Base-by-base conservation (phyloP, 2,797 vertebrate species). In the Hypotaenidia philippensis region DNA sequence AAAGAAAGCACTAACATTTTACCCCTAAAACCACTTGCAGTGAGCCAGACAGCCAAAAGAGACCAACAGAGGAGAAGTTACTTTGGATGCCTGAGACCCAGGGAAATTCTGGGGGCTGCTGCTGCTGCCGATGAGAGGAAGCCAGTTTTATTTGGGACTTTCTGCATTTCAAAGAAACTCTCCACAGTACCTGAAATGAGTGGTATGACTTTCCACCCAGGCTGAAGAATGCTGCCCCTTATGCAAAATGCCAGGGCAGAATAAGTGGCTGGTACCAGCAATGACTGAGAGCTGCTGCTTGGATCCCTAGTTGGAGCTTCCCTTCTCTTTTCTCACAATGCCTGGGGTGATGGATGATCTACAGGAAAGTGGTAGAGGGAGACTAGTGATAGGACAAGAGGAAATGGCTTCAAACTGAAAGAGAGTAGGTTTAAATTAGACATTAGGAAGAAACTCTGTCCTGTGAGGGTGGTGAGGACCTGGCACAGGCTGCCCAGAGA, bases 21-120 rank as follows among this genome's bases (percentile, higher is more conserved):
- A 63, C 63, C 55, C 44, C 34, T 49, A 53, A 92, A 83, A 76
- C 57, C 76, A 49, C 25, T 72, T 57, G 20, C 82, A 94, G 72
- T 81, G 66, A 93, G 76, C 69, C 5, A 10, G 47, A 90, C 29
- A 69, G 52, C 40, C 56, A 23, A 66, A 86, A 93, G 59, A 85
- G 41, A 61, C 27, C 63, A 68, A n/a, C 17, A 93, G 55, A 91
- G 94, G 55, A 91, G 95, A 94, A 97, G 77, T 90, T 57, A 64
- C 55, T 61, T 16, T 47, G 66, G 56, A 70, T 59, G 40, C 52
- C 36, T 23, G 23, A 92, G 50, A 78, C 52, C 2, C 23, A 80
- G 83, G 89, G 89, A 91, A 95, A 77, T 94, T 96, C 78, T 87
- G 74, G 56, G 82, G 79, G 59, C 50, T 82, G 70, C 49, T 0